These are phyloP conservation scores for Dione juno DNA, from an alignment of 2,888 invertebrate genomes.

Conservation along the genomic window DNA sequence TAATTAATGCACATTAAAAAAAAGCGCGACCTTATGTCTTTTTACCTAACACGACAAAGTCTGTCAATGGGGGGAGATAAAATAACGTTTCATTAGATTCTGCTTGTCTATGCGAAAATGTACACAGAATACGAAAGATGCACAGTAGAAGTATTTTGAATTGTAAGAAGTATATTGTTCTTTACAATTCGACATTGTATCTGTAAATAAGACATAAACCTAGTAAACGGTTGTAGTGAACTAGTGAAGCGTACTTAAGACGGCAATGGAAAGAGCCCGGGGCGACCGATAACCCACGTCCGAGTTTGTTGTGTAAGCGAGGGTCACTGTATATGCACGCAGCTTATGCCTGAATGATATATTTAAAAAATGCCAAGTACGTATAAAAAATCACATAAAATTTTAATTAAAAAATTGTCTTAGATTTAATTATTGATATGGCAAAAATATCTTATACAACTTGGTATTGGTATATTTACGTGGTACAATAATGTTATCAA, in stretches of 20 bases:
- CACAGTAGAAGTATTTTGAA: no score
- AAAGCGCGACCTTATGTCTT: no score
- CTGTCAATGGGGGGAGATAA: no score
- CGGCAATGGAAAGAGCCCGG: conserved; percentile 48
- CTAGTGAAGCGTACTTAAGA: conserved; percentile 27
- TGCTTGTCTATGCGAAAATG: no score
- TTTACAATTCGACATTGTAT: conserved; percentile 10
- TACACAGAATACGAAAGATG: no score
- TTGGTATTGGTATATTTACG: not conserved
- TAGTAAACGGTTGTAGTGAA: conserved; percentile 32
- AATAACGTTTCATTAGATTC: no score
- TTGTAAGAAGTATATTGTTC: no score
- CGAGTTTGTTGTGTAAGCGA: conserved; percentile 38
- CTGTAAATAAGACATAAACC: conserved; percentile 33
- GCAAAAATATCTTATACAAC: not conserved
- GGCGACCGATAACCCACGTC: conserved; percentile 47
- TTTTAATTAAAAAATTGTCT: not conserved
- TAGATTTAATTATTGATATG: not conserved
- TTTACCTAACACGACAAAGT: no score
- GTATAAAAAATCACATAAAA: not conserved
- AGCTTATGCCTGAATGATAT: conserved; percentile 24
- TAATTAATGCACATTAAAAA: no score
- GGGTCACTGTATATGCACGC: conserved; percentile 42
- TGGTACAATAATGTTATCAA: not conserved
- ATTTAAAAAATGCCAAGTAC: conserved; percentile 4